phyloP scores from a whole-genome alignment of 2,888 invertebrate species.

The Dynastes hyllus region DNA sequence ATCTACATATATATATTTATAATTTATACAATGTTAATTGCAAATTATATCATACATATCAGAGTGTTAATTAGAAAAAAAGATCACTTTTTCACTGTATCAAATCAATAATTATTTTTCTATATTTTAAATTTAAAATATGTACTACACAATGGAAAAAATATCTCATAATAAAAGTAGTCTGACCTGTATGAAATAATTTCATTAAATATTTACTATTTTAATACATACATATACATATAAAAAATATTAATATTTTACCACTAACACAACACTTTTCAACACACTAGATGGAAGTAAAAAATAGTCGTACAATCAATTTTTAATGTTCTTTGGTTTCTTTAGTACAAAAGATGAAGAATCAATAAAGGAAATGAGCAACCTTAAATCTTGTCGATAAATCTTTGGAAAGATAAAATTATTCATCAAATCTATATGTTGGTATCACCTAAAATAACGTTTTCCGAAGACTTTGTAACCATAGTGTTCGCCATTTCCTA shows the following conservation, averaged over 20 bases:
- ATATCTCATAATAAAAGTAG: not conserved
- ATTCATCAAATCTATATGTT: not conserved
- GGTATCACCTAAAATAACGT: not conserved
- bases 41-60: conserved; percentile 31
- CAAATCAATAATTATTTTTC: too few species aligned
- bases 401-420: not conserved
- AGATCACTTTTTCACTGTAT: too few species aligned
- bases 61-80: not conserved
- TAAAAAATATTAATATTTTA: conserved; percentile 49
- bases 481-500: not conserved
- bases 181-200: conserved; percentile 42
- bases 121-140: too few species aligned
- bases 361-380: not conserved
- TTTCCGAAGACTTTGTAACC: too few species aligned
- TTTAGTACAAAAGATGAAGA: conserved; percentile 5
- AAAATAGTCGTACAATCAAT: conserved; percentile 34
- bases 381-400: not conserved
- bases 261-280: conserved; percentile 36
- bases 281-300: conserved; percentile 47
- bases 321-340: conserved; percentile 37
- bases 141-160: not conserved
- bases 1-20: conserved; percentile 42
- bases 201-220: conserved; percentile 9
- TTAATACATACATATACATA: conserved; percentile 39
- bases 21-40: conserved; percentile 30